Base-by-base conservation (phyloP, 2,113 vertebrate genomes). In the Bagarius yarrelli region DNA sequence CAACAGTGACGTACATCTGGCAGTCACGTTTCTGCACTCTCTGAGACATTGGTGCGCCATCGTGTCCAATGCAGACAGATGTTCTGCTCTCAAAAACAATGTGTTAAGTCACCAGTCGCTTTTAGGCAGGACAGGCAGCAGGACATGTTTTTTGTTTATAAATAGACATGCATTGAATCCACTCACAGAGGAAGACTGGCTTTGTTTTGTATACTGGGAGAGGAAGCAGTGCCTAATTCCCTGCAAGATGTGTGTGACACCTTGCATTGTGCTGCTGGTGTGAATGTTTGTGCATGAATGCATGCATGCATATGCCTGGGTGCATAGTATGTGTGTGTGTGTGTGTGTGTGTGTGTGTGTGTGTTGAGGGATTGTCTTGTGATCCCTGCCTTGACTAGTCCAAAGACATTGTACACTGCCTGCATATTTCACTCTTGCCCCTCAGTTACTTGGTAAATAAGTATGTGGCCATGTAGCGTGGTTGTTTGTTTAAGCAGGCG, bases 201-300 rank as follows among this genome's bases (percentile, higher is more conserved):
- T 92, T 92, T 92, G 91, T 92, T 89, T 91, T 88, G 82, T 85
- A 88, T 88, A 91, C 89, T 88, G 90, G 83, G 85, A 92, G 88
- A 91, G 92, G 93, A 93, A 93, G 92, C 78, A 57, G 81, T 53
- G 76, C 85, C 89, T 92, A 91, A 92, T 91, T 91, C 87, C 89
- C 89, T 88, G 69, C 87, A 87, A 92, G 90, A 90, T 84, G 73
- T 90, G 88, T 92, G 90, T 90, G 92, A 91, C 90, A 93, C 89
- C 89, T 77, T 63, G 85, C 85, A 90, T 91, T 93, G 91, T 92
- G 84, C 84, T 83, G 57, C 30, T 75, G 32, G 86, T 53, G 84
- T 85, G 84, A 82, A 16, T 77, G 66, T 79, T 75, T 84, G 75
- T 79, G 83, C 78, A 69, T 50, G 70, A 79, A 76, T 71, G 76